Evolutionary conservation across 2,888 invertebrate genomes (phyloP), one percentile per base, ranked within the genome.

Genomic region (Dione vanillae): DNA sequence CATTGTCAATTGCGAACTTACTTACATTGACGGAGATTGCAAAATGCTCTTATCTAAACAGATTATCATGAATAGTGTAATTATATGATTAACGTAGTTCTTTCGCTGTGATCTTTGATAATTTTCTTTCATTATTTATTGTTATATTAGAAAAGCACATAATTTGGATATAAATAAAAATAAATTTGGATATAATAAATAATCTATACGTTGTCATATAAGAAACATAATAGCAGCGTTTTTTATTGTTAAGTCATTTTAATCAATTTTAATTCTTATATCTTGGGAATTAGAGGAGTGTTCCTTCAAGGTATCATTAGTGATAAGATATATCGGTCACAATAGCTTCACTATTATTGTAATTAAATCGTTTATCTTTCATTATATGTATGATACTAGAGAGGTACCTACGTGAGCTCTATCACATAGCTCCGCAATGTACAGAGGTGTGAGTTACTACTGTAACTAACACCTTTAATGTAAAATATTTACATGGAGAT

Each of bases 341-440:
- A 59, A 65, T 59, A 70, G 69, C 75, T 76, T 65, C 47, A 45
- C 51, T 16, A 65, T 47, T 49, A 52, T 62, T 54, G 27, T 59
- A 67, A 70, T 69, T 70, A 59, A 56, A 66, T 51, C 45, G 41
- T 70, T 78, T 80, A 80, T 80, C 77, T 75, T 77, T 74, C 72
- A 73, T 77, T 74, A 75, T 72, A 77, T 71, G 71, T 70, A 71
- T 72, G 74, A 74, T 70, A 77, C 65, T 69, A 74, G 59, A 81
- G 71, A 66, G 65, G 80, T 80, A 81, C 79, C 80, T 85, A 89
- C 89, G 89, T 89, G 89, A 88, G 86, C 75, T 71, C 78, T 77
- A 80, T 82, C 89, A 89, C 89, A 88, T 77, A 75, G 47, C 61
- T 66, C 27, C 49, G 56, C 40, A 40, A 2, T 3, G 37, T 19